A percentile compares a stretch with the other conserved stretches of the same genome.
Evolutionary conservation across 2,888 invertebrate genomes (phyloP).

Genomic region (Erpobdella octoculata): DNA sequence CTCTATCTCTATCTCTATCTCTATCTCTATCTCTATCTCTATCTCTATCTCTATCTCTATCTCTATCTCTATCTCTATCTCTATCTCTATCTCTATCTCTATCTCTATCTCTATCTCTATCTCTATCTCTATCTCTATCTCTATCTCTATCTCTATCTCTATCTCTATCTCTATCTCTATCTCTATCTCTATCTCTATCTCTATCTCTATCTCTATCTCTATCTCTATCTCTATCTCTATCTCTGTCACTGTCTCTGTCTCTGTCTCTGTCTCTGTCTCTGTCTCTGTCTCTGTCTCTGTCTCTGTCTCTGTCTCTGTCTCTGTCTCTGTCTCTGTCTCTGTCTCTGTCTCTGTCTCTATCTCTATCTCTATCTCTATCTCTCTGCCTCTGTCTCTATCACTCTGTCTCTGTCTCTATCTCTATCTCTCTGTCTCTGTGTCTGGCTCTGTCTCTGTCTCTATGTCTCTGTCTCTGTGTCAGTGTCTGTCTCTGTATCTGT

Average conservation of each 20-base stretch:
- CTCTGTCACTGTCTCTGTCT: too few species aligned
- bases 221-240: too few species aligned
- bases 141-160: background rate
- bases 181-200: background rate
- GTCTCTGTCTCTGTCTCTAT: slow-evolving; percentile 7
- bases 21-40: background rate
- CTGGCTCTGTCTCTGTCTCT: too few species aligned
- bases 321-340: background rate
- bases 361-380: too few species aligned
- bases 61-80: background rate
- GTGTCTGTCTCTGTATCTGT: too few species aligned
- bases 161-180: background rate
- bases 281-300: slow-evolving; percentile 8
- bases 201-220: background rate
- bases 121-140: background rate
- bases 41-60: background rate
- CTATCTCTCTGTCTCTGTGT: too few species aligned
- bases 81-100: background rate
- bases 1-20: background rate
- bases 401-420: too few species aligned
- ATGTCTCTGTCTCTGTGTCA: too few species aligned
- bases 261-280: too few species aligned
- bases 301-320: slow-evolving; percentile 7
- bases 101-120: background rate
- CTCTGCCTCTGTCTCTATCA: too few species aligned